Percentiles rank a stretch among this genome's conserved stretches.
Evolutionary conservation across 2,113 vertebrate species (phyloP).

Genomic region (Capra hircus): DNA sequence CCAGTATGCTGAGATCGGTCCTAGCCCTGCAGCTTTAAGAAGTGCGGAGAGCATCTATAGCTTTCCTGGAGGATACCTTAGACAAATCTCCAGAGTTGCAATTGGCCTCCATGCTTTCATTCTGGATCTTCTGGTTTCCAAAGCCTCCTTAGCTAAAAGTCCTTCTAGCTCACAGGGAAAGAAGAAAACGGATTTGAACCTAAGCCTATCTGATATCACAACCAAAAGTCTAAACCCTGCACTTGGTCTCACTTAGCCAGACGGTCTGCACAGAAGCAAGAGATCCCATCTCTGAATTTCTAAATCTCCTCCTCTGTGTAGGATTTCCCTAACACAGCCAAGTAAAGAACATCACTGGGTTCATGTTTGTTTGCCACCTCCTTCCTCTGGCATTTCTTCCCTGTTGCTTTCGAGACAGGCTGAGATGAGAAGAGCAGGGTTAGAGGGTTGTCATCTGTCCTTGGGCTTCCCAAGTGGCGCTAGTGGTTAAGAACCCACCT

Average conservation of each 20-base stretch:
- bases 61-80: too few relatives aligned
- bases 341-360: not conserved
- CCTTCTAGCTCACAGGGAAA: not conserved
- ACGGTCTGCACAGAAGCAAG: fast-evolving
- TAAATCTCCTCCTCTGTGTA: not conserved
- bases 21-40: not conserved
- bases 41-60: too few relatives aligned
- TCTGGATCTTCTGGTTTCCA: not conserved
- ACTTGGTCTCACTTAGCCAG: not conserved
- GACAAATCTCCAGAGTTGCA: too few relatives aligned
- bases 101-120: not conserved
- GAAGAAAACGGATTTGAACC: not conserved
- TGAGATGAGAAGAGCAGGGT: too few relatives aligned
- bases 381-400: not conserved
- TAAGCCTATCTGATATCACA: too few relatives aligned
- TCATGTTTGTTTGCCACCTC: not conserved
- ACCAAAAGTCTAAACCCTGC: not conserved
- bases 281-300: not conserved
- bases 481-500: not conserved
- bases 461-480: not conserved
- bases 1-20: not conserved
- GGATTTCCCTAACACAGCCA: not conserved
- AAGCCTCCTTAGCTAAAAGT: not conserved
- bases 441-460: not conserved
- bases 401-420: not conserved